Base-by-base conservation (phyloP, 2,888 invertebrate species). In the Actias luna region DNA sequence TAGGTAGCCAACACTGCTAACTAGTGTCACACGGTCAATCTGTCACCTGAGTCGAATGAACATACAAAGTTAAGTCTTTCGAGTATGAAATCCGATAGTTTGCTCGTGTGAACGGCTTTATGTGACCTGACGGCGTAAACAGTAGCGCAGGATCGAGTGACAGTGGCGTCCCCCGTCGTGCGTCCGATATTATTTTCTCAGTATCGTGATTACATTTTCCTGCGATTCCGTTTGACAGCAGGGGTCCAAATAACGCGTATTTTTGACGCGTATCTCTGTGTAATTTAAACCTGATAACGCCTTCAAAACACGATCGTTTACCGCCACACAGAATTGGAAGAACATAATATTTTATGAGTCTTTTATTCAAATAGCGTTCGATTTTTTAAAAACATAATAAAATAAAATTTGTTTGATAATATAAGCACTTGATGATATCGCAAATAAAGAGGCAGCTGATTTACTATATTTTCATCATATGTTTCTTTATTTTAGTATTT, bases 101-200 rank as follows among this genome's bases (percentile, higher is more conserved):
- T 78, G 55, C 55, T 55, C 79, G 70, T 73, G 74, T 76, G 74
- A 72, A 71, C 74, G 60, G 64, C 63, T 60, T 72, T 76, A 75
- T 79, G 75, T 72, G 77, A 79, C 74, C 64, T 70, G 79, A 78
- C 79, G 73, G 83, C 81, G 83, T 84, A 83, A 84, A 89, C 90
- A 81, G 91, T 90, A 89, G 91, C 89, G 70, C 66, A 71, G 75
- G 82, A 87, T 90, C 86, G 72, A 74, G 79, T 90, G 87, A 87
- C 89, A 79, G 69, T 72, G 69, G 75, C 80, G 80, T 87, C 89
- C 87, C 88, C 87, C 83, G 86, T 76, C 69, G 84, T 63, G 82
- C 63, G n/a, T 29, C 42, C 58, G 25, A 42, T 58, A 58, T 62
- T 62, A 62, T 62, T 62, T 62, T 62, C 61, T 62, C 58, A 46